These are phyloP conservation scores for Puffinus mauretanicus DNA, from an alignment of 2,113 vertebrate species.

Conservation along the genomic window DNA sequence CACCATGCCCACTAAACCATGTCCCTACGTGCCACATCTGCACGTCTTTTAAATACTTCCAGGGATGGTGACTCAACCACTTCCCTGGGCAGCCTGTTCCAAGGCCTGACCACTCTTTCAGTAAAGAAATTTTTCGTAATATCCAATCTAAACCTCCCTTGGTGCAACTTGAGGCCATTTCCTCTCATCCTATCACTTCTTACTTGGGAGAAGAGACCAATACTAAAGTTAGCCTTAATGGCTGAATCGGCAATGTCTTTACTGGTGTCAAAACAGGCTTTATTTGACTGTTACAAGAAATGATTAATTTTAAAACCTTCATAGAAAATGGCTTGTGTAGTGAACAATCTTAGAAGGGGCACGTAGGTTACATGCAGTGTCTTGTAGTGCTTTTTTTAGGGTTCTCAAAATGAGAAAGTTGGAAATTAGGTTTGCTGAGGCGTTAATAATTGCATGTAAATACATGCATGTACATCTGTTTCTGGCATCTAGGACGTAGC, in stretches of 20 bases:
- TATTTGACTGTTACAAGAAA: neutral
- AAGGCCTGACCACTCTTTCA: too few relatives aligned
- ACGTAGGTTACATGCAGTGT: rapidly evolving
- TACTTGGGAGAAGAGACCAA: too few relatives aligned
- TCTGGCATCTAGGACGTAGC: neutral
- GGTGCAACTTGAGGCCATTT: too few relatives aligned
- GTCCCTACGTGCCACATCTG: too few relatives aligned
- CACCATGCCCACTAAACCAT: too few relatives aligned
- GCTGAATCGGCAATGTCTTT: neutral
- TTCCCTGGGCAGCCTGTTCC: too few relatives aligned
- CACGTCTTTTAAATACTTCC: too few relatives aligned
- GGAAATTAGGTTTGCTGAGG: neutral
- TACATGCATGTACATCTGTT: neutral
- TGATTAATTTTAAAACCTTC: neutral
- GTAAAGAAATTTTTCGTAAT: too few relatives aligned
- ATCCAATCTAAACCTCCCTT: too few relatives aligned
- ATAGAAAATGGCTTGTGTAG: neutral
- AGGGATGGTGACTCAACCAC: too few relatives aligned
- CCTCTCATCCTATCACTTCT: too few relatives aligned
- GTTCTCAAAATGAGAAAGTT: neutral
- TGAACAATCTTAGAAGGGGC: neutral
- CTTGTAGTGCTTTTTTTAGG: neutral
- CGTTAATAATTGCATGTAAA: neutral
- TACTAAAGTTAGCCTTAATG: neutral
- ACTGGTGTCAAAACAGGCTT: neutral